phyloP scores from a whole-genome alignment of 2,888 invertebrate genomes.

The Machimus rusticus region DNA sequence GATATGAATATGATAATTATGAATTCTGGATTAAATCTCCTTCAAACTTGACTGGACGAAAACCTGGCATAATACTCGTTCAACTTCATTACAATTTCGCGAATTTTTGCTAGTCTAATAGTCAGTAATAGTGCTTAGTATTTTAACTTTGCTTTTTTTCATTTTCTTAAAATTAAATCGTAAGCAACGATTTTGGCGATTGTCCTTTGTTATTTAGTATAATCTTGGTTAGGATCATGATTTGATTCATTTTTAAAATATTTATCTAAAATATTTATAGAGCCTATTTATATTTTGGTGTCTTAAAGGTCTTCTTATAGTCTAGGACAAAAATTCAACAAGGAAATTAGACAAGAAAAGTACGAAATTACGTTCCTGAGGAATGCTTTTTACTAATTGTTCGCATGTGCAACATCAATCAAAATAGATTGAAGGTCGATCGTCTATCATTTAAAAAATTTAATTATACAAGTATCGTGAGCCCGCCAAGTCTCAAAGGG shows the following conservation, averaged over 20 bases:
- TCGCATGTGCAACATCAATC: neutral
- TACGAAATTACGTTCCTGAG: neutral
- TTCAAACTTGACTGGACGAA: too few relatives aligned
- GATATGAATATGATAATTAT: too few relatives aligned
- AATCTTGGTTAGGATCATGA: too few relatives aligned
- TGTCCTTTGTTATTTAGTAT: too few relatives aligned
- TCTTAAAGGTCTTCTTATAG: neutral
- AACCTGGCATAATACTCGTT: too few relatives aligned
- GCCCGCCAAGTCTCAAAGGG: neutral
- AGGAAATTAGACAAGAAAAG: neutral
- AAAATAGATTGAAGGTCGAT: neutral
- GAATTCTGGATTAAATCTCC: too few relatives aligned
- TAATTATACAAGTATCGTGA: neutral
- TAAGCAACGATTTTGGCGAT: too few relatives aligned
- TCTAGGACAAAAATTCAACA: neutral
- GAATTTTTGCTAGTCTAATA: too few relatives aligned
- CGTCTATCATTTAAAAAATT: neutral
- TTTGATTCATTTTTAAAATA: neutral
- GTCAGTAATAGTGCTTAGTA: too few relatives aligned
- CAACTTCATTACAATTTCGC: too few relatives aligned
- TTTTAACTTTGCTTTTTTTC: too few relatives aligned
- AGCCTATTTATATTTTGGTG: neutral
- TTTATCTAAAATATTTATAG: neutral
- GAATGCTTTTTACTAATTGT: neutral
- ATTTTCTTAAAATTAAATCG: too few relatives aligned